Evolutionary conservation across 2,888 invertebrate species (phyloP), one percentile per base, ranked within the genome.

Genomic region (Clusia tigrina): DNA sequence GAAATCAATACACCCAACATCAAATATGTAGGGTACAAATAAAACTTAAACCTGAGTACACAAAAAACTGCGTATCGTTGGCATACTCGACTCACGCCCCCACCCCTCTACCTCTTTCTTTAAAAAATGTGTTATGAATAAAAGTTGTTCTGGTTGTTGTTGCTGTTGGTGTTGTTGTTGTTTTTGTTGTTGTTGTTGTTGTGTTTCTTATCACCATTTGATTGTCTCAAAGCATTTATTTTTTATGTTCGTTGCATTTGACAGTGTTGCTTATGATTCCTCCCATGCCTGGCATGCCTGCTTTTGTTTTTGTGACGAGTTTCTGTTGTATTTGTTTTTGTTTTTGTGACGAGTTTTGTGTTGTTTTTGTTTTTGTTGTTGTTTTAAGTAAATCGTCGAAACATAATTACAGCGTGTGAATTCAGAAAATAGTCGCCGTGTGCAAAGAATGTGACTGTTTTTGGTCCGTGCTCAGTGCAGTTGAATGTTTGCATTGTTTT

Each of bases 201-300:
- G 9, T n/a, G n/a, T n/a, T 42, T 42, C n/a, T 9, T 32, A 32
- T 32, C 12, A 12, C 32, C n/a, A 15, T 32, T 32, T 32, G 32
- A 9, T 32, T 32, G 32, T 32, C 6, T 32, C n/a, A 32, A 32
- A 32, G 12, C 32, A 9, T 32, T 32, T 9, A 32, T 42, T 42
- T 5, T 42, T 42, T 17, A 42, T 42, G 42, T 42, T n/a, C n/a
- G 42, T 42, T 42, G 42, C 42, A 42, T 42, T 42, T 42, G 42
- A 42, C 42, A 42, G 42, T 42, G 42, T 42, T 12, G 32, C n/a
- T 32, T 32, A 12, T 32, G 12, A 12, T 32, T 32, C 6, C 12
- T 32, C 12, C 12, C 12, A 9, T 32, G 12, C 6, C 32, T 32
- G 32, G n/a, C n/a, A n/a, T 32, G 32, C 32, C 12, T 42, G 42